Base-by-base conservation (phyloP, 2,113 vertebrate genomes). In the Apteryx owenii region DNA sequence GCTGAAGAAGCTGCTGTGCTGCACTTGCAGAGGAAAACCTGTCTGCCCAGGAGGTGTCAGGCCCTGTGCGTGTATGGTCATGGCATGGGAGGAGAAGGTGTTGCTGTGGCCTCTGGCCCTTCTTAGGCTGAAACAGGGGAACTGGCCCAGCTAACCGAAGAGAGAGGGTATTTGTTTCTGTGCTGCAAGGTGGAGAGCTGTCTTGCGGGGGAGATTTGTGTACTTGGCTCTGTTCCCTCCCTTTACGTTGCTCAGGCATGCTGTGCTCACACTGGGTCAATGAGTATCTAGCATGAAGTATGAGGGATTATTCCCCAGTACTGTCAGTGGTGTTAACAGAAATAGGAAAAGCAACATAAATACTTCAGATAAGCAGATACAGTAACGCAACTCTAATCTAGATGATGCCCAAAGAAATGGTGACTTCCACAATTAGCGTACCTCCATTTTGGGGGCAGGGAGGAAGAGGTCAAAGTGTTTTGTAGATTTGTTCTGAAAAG, bases 121-220 rank as follows among this genome's bases (percentile, higher is more conserved):
- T 77, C 64, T 46, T 11, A 17, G 58, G 46, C 33, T 83, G 46
- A 68, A 66, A 58, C 9, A 51, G 66, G 38, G 48, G 22, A 77
- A 31, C 33, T 31, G 40, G 42, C 36, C 18, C 4, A 0, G n/a
- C 50, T 26, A 42, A 51, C 21, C 25, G 28, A 42, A 68, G 62
- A 19, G 0, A 2, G 0, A 2, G 8, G n/a, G 9, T 9, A 7
- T 12, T 36, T 65, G 58, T 53, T 42, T 64, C 72, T 14, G 3
- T 50, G 51, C 33, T 68, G 68, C 48, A 42, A 36, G 53, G 38
- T 48, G 48, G 68, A 75, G 56, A 75, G 51, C 69, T 18, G 21
- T 12, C 81, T n/a, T 48, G 23, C 17, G 56, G 29, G n/a, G n/a
- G 58, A 23, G 12, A 53, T 81, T 73, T 79, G 81, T 62, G 9